Conservation (phyloP, 2,113 vertebrate genomes). For the Lophura nycthemera region DNA sequence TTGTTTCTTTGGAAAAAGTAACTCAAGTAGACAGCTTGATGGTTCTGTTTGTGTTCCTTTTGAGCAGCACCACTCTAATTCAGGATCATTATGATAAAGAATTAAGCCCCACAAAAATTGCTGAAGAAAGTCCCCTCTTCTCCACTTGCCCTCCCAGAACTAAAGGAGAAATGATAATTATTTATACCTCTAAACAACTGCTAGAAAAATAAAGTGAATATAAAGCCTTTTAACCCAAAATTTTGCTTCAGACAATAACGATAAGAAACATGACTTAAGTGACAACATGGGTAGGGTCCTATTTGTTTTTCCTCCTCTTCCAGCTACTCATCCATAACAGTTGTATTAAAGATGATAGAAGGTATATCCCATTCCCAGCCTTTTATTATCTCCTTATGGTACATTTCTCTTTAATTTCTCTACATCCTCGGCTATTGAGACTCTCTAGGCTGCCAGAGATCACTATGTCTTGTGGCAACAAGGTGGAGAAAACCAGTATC, state of each 20-base stretch:
- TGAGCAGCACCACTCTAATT: background rate
- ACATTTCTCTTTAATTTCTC: background rate
- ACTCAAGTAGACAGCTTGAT: background rate
- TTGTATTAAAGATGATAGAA: background rate
- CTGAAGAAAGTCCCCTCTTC: background rate
- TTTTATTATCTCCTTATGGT: background rate
- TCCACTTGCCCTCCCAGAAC: background rate
- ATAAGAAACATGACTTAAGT: background rate
- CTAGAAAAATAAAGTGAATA: background rate
- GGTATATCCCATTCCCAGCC: background rate
- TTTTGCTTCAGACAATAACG: background rate
- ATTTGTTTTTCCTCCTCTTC: background rate
- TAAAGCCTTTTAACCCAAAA: background rate
- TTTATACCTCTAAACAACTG: background rate
- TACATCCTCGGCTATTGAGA: background rate
- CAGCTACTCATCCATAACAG: background rate
- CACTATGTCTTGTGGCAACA: background rate
- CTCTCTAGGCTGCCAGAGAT: background rate
- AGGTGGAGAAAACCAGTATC: background rate
- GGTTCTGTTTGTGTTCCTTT: background rate
- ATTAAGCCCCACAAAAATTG: background rate
- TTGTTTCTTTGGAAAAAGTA: background rate
- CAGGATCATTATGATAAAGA: background rate
- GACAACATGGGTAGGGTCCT: fast-evolving
- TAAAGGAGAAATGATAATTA: background rate